Evolutionary conservation across 2,888 invertebrate genomes (phyloP).

Genomic region (Mythimna pallens): DNA sequence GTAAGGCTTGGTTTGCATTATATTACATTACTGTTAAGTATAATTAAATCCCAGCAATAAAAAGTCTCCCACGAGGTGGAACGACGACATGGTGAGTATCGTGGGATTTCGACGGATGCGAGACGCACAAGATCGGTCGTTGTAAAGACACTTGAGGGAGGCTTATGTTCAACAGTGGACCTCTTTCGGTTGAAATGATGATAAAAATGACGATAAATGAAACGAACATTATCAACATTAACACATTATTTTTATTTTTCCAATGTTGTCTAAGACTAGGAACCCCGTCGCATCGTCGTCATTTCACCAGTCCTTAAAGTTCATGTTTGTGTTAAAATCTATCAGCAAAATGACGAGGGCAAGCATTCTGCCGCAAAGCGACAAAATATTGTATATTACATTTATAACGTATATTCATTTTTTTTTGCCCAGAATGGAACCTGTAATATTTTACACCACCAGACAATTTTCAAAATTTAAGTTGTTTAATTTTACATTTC

Average conservation of each 20-base stretch:
- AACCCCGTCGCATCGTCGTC: constrained; percentile 59
- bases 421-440: not conserved
- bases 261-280: constrained; percentile 63
- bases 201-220: constrained; percentile 48
- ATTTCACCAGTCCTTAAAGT: constrained; percentile 4
- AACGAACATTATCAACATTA: constrained; percentile 70
- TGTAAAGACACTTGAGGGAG: too few relatives aligned
- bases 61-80: too few relatives aligned
- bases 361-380: not conserved
- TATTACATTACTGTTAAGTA: not conserved
- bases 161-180: too few relatives aligned
- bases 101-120: too few relatives aligned
- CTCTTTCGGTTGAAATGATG: too few relatives aligned
- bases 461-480: not conserved
- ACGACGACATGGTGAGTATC: too few relatives aligned
- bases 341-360: not conserved
- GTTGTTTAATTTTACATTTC: not conserved
- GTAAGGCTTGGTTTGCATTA: too few relatives aligned
- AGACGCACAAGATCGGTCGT: too few relatives aligned
- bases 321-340: not conserved
- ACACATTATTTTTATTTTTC: constrained; percentile 71
- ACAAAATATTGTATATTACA: not conserved
- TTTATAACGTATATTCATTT: not conserved
- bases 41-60: too few relatives aligned
- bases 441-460: not conserved